Percentiles rank a stretch among this genome's conserved stretches.
phyloP scores from a whole-genome alignment of 2,888 invertebrate genomes.

The Dasysyrphus albostriatus region DNA sequence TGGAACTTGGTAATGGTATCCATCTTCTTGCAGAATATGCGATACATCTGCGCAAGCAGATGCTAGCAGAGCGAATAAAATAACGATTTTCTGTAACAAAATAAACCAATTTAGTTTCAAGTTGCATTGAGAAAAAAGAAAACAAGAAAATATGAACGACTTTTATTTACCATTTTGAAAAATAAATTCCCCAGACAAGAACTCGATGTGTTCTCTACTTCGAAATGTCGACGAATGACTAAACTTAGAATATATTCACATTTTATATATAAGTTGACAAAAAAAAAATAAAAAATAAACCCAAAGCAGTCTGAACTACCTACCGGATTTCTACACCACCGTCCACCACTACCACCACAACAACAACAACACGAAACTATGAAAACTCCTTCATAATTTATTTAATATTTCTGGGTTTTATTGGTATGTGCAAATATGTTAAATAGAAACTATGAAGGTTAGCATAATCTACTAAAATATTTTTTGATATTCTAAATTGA shows the following conservation, averaged over 20 bases:
- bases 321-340: constrained; percentile 50
- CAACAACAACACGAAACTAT: constrained; percentile 19
- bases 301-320: constrained; percentile 16
- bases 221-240: constrained; percentile 45
- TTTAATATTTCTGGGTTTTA: constrained; percentile 33
- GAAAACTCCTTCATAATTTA: constrained; percentile 47
- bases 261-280: constrained; percentile 65
- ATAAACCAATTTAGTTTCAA: background rate
- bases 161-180: constrained; percentile 41
- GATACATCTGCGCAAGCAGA: constrained; percentile 51
- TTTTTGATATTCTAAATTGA: constrained; percentile 31
- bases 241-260: constrained; percentile 39
- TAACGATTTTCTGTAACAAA: constrained; percentile 48
- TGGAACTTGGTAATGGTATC: constrained; percentile 58
- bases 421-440: constrained; percentile 44
- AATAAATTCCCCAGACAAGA: background rate
- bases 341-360: constrained; percentile 6
- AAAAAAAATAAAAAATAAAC: constrained; percentile 14
- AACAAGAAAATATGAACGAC: background rate
- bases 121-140: background rate
- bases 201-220: constrained; percentile 45
- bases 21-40: constrained; percentile 60
- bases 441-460: constrained; percentile 45
- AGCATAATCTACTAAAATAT: constrained; percentile 26
- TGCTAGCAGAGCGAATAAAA: constrained; percentile 41